A percentile compares a stretch with the other conserved stretches of the same genome.
Evolutionary conservation across 2,113 vertebrate species (phyloP).

Genomic region (Mobula hypostoma): DNA sequence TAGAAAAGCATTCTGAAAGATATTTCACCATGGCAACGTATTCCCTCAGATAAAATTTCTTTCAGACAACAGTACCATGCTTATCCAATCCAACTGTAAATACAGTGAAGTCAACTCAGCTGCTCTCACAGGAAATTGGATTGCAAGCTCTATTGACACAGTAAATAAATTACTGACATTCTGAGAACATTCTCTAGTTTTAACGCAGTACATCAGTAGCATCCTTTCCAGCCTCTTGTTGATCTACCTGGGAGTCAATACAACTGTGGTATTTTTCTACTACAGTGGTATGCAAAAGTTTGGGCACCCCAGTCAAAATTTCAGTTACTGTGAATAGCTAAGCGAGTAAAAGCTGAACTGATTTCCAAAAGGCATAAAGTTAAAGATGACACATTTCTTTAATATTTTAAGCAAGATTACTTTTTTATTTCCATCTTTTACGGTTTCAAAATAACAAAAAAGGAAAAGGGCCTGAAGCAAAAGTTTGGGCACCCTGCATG

Average conservation of each 20-base stretch:
- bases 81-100: constrained; percentile 16
- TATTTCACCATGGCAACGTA: background rate
- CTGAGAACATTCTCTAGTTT: constrained; percentile 9
- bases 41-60: background rate
- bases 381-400: no score
- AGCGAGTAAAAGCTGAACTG: no score
- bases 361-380: no score
- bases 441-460: no score
- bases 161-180: constrained; percentile 20
- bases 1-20: background rate
- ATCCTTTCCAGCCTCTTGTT: background rate
- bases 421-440: no score
- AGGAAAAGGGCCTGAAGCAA: no score
- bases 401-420: no score
- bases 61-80: background rate
- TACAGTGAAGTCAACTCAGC: constrained; percentile 18
- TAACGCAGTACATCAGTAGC: background rate
- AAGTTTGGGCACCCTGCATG: no score
- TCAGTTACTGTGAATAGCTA: no score
- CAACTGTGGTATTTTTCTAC: background rate
- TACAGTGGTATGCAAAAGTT: background rate
- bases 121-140: constrained; percentile 15
- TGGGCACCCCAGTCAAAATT: no score
- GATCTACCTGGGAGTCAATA: background rate
- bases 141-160: constrained; percentile 21